Base-by-base conservation (phyloP, 2,888 invertebrate genomes). In the Chymomyza caudatula region DNA sequence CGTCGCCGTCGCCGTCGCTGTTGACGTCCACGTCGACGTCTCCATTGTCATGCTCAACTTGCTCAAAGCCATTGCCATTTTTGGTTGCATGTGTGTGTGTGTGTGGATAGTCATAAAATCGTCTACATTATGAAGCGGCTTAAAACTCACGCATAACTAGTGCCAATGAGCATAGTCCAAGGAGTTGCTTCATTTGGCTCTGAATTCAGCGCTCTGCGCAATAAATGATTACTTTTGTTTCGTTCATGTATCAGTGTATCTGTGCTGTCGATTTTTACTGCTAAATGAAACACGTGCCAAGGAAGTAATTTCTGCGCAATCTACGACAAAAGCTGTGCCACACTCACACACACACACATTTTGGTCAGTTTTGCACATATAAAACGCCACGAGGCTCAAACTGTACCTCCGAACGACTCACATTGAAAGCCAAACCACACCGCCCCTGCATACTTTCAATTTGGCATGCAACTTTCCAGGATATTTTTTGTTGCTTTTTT, bases 261-360 rank as follows among this genome's bases (percentile, higher is more conserved):
- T 53, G 53, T 13, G 53, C 51, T 71, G 69, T 73, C 51, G 73
- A 78, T 71, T 79, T 79, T 81, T 74, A 75, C 78, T 77, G 79
- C 80, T 82, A 85, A 85, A 85, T 86, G 83, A 80, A 85, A 86
- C 87, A 87, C 87, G 87, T 87, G 85, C 78, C 73, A 78, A 77
- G 82, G 77, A 87, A 87, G 78, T 84, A 85, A 87, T 87, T 87
- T 83, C 79, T 67, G 74, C 76, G 75, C 78, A 81, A 81, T 81
- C 82, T 76, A 78, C 69, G 69, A 54, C 63, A 69, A 73, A 71
- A 60, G 17, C 20, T 13, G n/a, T 54, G 13, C 51, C 17, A 42
- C 62, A 55, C 3, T 3, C 23, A 5, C 60, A 63, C 20, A 11
- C 2, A 51, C 20, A n/a, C 44, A 3, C 44, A 6, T 51, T n/a